These are phyloP conservation scores for Pongo pygmaeus DNA, from an alignment of 2,113 vertebrate genomes.

Conservation along the genomic window DNA sequence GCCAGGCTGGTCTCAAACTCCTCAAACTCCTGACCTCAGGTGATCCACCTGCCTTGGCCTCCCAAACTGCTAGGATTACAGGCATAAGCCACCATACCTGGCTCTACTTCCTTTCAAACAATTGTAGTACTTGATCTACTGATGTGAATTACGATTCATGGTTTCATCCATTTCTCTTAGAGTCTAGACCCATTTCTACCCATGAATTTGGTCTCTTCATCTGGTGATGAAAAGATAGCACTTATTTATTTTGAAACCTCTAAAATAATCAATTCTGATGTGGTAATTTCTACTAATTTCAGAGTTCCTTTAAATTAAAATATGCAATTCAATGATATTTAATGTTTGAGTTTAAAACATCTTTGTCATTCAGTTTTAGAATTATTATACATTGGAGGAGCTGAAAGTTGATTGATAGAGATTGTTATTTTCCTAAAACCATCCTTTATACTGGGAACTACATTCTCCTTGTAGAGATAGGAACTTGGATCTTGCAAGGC, in stretches of 20 bases:
- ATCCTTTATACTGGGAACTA: not conserved
- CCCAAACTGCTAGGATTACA: too few species aligned
- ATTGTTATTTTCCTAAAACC: not conserved
- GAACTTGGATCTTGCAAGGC: not conserved
- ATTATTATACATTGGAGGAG: not conserved
- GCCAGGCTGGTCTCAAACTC: too few species aligned
- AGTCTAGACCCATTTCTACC: not conserved
- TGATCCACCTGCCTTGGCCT: too few species aligned
- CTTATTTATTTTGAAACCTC: conserved; percentile 5
- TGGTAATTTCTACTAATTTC: not conserved
- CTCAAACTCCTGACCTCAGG: too few species aligned
- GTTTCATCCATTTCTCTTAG: not conserved
- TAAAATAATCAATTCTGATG: not conserved
- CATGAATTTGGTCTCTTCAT: not conserved
- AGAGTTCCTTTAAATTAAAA: not conserved
- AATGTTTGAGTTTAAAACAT: not conserved
- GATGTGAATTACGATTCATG: not conserved
- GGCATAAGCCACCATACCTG: too few species aligned
- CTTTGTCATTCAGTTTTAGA: not conserved
- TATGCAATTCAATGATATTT: not conserved
- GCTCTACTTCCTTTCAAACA: not conserved
- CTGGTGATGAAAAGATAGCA: not conserved
- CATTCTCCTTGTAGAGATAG: not conserved
- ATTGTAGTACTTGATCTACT: not conserved
- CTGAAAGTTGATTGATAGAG: not conserved